Base-by-base conservation (phyloP, 2,888 invertebrate species). In the Drosophila prostipennis region DNA sequence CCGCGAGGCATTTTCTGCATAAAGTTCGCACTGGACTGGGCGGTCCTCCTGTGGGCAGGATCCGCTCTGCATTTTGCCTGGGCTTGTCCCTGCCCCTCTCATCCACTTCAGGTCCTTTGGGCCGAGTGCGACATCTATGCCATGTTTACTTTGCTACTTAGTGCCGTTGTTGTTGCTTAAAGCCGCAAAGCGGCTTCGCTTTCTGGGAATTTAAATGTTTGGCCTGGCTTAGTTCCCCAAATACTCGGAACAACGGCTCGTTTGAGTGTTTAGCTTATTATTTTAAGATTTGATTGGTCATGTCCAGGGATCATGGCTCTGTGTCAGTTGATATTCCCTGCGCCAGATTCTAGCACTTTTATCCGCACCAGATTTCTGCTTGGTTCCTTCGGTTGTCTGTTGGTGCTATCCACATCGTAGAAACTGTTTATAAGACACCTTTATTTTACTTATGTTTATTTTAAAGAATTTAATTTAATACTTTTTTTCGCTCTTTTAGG, bases 131-230 rank as follows among this genome's bases (percentile, higher is more conserved):
- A 87, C 84, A 88, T 80, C 84, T 87, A 80, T 83, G 84, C 84
- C 81, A 73, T 88, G 89, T 88, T 86, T 83, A 87, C 80, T 87
- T 87, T 89, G 71, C 78, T 80, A 83, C 81, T 83, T 88, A 83
- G 52, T 48, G 71, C 74, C 71, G 63, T 76, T 78, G 78, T 76
- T 78, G 71, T 76, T 72, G 76, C 74, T 80, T 80, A 88, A 89
- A 91, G 89, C 89, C 89, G 79, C 90, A 90, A 90, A 89, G 90
- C 87, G 87, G 86, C 89, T 86, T 87, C 89, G 86, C 72, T 71
- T 54, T 65, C 56, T 61, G 69, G 75, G 67, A 82, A 81, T 80
- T 89, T 89, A 87, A 87, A 87, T 89, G 77, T 68, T 80, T 40
- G 69, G 65, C 60, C 67, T 26, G 56, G 78, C 81, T 76, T 59